These are phyloP conservation scores for Epinotia demarniana DNA, from an alignment of 2,888 invertebrate species.

Conservation along the genomic window DNA sequence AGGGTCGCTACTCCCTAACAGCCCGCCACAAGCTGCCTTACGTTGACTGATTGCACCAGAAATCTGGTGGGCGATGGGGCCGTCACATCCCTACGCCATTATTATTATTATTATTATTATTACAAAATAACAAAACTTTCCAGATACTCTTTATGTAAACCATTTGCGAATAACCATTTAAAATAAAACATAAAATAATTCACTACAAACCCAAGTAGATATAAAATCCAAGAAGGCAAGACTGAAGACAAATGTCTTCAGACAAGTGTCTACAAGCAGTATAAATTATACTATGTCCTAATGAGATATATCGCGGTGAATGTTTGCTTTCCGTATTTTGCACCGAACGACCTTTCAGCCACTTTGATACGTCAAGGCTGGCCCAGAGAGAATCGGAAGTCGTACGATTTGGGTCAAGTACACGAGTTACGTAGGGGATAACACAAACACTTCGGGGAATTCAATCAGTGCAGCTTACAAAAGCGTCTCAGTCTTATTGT, in stretches of 20 bases:
- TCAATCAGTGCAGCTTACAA: neutral
- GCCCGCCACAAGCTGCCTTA: no score
- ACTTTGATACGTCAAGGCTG: slow-evolving; percentile 58
- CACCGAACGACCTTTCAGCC: slow-evolving; percentile 57
- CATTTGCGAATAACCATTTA: neutral
- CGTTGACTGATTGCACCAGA: no score
- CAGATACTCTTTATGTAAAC: neutral
- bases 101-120: no score
- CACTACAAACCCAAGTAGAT: neutral
- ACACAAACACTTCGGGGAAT: slow-evolving; percentile 17
- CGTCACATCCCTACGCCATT: no score
- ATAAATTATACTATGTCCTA: slow-evolving; percentile 9
- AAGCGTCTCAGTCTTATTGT: neutral
- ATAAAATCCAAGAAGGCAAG: slow-evolving; percentile 10
- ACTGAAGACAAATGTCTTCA: slow-evolving; percentile 18
- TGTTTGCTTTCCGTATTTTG: slow-evolving; percentile 47
- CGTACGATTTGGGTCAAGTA: slow-evolving; percentile 61
- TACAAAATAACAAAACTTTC: no score
- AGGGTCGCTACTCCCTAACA: no score
- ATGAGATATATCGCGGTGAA: slow-evolving; percentile 24
- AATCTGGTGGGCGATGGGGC: no score
- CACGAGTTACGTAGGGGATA: slow-evolving; percentile 46
- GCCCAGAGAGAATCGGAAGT: slow-evolving; percentile 61
- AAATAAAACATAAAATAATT: neutral
- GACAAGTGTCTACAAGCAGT: slow-evolving; percentile 24